Conservation (phyloP, 2,888 invertebrate species). For the Apamea monoglypha region DNA sequence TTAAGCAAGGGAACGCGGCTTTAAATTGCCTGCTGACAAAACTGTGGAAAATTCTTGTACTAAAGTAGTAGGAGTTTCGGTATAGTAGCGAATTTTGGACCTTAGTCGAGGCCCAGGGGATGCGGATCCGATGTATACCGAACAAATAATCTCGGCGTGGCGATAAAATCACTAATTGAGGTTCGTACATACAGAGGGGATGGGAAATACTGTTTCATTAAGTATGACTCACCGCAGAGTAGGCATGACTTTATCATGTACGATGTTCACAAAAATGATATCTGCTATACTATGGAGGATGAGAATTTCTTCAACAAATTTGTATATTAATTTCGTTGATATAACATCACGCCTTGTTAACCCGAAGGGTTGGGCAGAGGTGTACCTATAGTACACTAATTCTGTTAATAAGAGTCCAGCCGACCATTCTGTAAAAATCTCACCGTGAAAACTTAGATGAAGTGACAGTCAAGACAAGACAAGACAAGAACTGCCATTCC, state of each 20-base stretch:
- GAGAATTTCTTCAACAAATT: neutral
- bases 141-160: slow-evolving; percentile 55
- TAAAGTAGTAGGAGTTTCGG: slow-evolving; percentile 62
- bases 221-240: slow-evolving; percentile 35
- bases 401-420: neutral
- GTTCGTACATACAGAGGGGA: slow-evolving; percentile 20
- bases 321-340: neutral
- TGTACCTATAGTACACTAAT: neutral
- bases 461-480: no score
- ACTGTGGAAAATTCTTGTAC: slow-evolving; percentile 73
- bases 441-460: neutral
- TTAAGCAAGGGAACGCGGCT: slow-evolving; percentile 85
- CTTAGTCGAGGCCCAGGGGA: slow-evolving; percentile 61
- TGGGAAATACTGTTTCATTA: slow-evolving; percentile 44
- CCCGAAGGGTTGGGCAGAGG: neutral
- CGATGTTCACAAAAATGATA: neutral
- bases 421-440: neutral
- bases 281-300: neutral
- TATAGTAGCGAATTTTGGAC: slow-evolving; percentile 69
- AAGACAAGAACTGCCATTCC: no score
- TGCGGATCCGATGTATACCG: slow-evolving; percentile 45
- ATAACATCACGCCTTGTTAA: neutral
- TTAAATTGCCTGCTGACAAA: slow-evolving; percentile 82
- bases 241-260: slow-evolving; percentile 23
- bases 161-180: slow-evolving; percentile 56